Conservation (phyloP, 1,140 invertebrate genomes). For the Cecropterus lyciades region DNA sequence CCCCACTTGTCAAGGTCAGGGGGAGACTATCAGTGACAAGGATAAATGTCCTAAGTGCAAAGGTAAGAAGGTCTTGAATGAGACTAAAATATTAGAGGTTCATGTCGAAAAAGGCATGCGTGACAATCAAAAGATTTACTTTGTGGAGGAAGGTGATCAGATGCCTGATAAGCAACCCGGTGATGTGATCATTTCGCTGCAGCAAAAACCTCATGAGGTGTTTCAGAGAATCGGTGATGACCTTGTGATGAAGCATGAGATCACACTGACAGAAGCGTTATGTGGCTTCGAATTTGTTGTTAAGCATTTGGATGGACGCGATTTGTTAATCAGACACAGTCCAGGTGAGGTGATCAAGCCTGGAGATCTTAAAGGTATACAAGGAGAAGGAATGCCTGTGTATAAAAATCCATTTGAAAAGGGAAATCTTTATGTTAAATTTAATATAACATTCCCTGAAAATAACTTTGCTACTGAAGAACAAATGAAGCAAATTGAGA, state of each 20-base stretch:
- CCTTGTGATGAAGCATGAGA: slow-evolving; percentile 89
- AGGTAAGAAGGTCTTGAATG: slow-evolving; percentile 92
- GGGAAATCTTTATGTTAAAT: slow-evolving; percentile 95
- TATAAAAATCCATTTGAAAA: slow-evolving; percentile 93
- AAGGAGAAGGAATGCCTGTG: slow-evolving; percentile 95
- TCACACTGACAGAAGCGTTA: slow-evolving; percentile 94
- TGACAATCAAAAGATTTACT: slow-evolving; percentile 94
- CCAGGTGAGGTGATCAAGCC: slow-evolving; percentile 91
- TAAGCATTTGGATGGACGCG: slow-evolving; percentile 93
- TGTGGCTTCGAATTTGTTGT: slow-evolving; percentile 95
- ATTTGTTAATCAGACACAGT: slow-evolving; percentile 89
- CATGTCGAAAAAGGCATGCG: slow-evolving; percentile 96
- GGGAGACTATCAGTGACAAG: slow-evolving; percentile 91
- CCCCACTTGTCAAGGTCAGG: slow-evolving; percentile 88
- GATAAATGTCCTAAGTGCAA: slow-evolving; percentile 92
- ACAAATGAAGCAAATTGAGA: slow-evolving; percentile 89
- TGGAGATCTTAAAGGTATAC: slow-evolving; percentile 92
- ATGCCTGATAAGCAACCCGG: slow-evolving; percentile 92
- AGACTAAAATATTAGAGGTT: slow-evolving; percentile 94
- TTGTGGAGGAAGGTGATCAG: slow-evolving; percentile 96
- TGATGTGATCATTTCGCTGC: slow-evolving; percentile 95
- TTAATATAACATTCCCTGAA: slow-evolving; percentile 93
- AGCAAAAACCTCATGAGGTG: slow-evolving; percentile 91
- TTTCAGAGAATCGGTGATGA: slow-evolving; percentile 92
- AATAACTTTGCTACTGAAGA: slow-evolving; percentile 90